Evolutionary conservation across 2,113 vertebrate species (phyloP), one percentile per base, ranked within the genome.

Genomic region (Marmota monax): DNA sequence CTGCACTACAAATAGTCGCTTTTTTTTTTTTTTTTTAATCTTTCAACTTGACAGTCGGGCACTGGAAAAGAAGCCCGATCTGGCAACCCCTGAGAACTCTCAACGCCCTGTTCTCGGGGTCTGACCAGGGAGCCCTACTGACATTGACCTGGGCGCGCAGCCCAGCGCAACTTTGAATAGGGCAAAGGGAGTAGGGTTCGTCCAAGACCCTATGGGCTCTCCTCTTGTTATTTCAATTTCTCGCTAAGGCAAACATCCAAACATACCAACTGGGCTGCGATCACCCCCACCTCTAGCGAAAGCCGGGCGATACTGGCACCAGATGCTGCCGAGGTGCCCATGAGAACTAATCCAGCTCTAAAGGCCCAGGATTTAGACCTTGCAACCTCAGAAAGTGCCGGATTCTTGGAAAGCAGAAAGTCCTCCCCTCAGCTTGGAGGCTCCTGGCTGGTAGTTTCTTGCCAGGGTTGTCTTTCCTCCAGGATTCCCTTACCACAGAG

Each of bases 1-100:
- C 98, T 99, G 80, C 94, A 97, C 12, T 93, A 98, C 97, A 98
- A 98, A 98, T 97, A 98, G 98, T 98, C 96, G 88, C 92, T 95
- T 98, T 94, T 97, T 29, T 65, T 97, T 65, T 27, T 65, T 65
- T 65, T 29, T 65, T 65, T 7, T 2, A 58, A 27, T 27, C 96
- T 98, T 97, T 98, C 97, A 97, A 98, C 94, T 98, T 98, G 94
- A 97, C 94, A 95, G 96, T 95, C 95, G 72, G 67, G 25, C 20
- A 4, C 7, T 23, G 61, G 13, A 17, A 61, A 42, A 63, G 61
- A 74, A 39, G 29, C 83, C 53, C 0, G 5, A 53, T 27, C 9
- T 12, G 79, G 61, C 17, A 22, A 13, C 32, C 37, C 25, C 20
- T 51, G 4, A 83, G 25, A 56, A 63, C 86, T 65, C n/a, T 39